Conservation (phyloP, 2,888 invertebrate species). For the Ceratothoa steindachneri region DNA sequence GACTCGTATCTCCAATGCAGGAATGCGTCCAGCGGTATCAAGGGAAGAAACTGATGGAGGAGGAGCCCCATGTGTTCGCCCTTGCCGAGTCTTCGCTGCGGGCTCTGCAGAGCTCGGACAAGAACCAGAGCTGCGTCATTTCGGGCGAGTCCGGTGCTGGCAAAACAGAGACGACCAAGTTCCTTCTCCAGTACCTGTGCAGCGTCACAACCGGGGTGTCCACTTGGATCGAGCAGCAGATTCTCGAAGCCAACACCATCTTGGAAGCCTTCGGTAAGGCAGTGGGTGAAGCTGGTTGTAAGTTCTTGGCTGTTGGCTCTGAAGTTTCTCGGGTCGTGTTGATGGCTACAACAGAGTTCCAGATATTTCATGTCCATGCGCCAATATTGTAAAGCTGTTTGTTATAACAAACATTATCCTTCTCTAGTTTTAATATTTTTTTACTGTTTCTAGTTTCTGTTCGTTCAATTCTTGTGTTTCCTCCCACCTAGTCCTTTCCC, state of each 20-base stretch:
- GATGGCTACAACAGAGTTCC: not conserved
- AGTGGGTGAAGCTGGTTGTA: no score
- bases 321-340: no score
- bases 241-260: slow-evolving; percentile 87
- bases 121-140: slow-evolving; percentile 77
- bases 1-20: no score
- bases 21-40: slow-evolving; percentile 76
- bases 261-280: slow-evolving; percentile 82
- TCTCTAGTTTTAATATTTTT: no score
- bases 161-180: slow-evolving; percentile 87
- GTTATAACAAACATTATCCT: not conserved
- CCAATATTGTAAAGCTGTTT: not conserved
- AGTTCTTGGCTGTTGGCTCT: no score
- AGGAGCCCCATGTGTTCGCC: slow-evolving; percentile 86
- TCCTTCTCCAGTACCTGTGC: slow-evolving; percentile 85
- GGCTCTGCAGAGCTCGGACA: slow-evolving; percentile 60
- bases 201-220: slow-evolving; percentile 77
- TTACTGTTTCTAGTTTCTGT: no score
- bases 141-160: slow-evolving; percentile 90
- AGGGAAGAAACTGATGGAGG: slow-evolving; percentile 71
- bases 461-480: no score
- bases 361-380: not conserved
- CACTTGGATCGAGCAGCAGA: slow-evolving; percentile 94
- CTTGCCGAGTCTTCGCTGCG: slow-evolving; percentile 83
- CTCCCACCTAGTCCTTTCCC: no score